Evolutionary conservation across 2,113 vertebrate species (phyloP), one percentile per base, ranked within the genome.

Genomic region (Eurypyga helias): DNA sequence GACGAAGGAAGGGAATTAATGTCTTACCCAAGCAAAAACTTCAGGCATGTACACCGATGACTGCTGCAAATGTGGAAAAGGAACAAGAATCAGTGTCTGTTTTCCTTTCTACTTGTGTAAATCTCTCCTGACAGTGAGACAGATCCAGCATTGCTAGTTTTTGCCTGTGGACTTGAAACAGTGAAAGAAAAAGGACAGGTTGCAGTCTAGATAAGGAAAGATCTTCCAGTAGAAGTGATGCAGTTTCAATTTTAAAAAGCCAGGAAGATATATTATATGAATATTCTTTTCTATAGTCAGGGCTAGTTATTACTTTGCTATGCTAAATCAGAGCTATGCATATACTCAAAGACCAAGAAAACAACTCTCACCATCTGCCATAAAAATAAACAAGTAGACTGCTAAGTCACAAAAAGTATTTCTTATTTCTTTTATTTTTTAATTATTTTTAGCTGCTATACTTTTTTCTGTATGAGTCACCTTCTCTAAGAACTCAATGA

Each of bases 11-110:
- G 31, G 26, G 28, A 65, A 73, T 49, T 52, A 10, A 7, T 4
- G 29, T 21, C 46, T 28, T 58, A 69, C 21, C 17, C 31, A 58
- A 49, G 26, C 16, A 31, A 26, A 48, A 62, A 13, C 6, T 26
- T 25, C 9, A 28, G 51, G 43, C 16, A 7, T 2, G 6, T 8
- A 55, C 61, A 54, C 13, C 0, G 0, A 2, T 0, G 0, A 36
- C 41, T 8, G 36, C 23, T 71, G 62, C 25, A 64, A 5, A 13
- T 2, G 17, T 7, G 34, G 49, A 45, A 58, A 57, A 41, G 55
- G 36, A 82, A 9, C 24, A 28, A 49, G 34, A 38, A 33, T 3
- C 24, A 4, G 24, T 3, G 33, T 6, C 31, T 2, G 0, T 41
- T 52, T 45, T 16, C 65, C 18, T 17, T 79, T 13, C 61, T 73